Percentiles rank a stretch among this genome's conserved stretches.
Conservation (phyloP, 1,140 invertebrate genomes). For the Tetramorium simillimum region DNA sequence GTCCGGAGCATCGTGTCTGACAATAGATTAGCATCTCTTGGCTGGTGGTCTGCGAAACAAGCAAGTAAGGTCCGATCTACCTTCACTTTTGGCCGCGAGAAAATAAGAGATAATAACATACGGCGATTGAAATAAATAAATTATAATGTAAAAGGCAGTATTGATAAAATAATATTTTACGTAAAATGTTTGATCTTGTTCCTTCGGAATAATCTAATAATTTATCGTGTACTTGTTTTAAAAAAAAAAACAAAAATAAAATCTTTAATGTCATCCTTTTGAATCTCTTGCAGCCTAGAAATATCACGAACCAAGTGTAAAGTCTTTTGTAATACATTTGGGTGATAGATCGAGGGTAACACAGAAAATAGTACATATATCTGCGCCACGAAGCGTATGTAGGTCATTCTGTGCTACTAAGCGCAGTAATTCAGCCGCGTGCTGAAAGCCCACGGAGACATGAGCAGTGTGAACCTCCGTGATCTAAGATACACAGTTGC, state of each 20-base stretch:
- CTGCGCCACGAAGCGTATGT: constrained; percentile 5
- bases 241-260: background rate
- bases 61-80: background rate
- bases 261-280: background rate
- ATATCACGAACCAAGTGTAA: background rate
- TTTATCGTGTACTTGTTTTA: background rate
- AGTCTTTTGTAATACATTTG: background rate
- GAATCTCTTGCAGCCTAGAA: background rate
- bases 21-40: constrained; percentile 51
- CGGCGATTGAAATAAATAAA: background rate
- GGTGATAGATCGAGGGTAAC: constrained; percentile 8
- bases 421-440: constrained; percentile 50
- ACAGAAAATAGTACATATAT: constrained; percentile 15
- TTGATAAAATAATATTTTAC: background rate
- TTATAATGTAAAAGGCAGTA: background rate
- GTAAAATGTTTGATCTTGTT: background rate
- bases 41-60: constrained; percentile 26
- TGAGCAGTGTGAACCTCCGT: constrained; percentile 35
- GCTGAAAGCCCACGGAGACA: constrained; percentile 45
- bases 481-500: constrained; percentile 60
- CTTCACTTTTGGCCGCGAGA: background rate
- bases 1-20: constrained; percentile 17
- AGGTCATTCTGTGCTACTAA: constrained; percentile 32
- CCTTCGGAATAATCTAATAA: background rate
- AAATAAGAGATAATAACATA: background rate